These are phyloP conservation scores for Odontamblyopus lacepedii DNA, from an alignment of 2,797 vertebrate genomes.

Conservation along the genomic window DNA sequence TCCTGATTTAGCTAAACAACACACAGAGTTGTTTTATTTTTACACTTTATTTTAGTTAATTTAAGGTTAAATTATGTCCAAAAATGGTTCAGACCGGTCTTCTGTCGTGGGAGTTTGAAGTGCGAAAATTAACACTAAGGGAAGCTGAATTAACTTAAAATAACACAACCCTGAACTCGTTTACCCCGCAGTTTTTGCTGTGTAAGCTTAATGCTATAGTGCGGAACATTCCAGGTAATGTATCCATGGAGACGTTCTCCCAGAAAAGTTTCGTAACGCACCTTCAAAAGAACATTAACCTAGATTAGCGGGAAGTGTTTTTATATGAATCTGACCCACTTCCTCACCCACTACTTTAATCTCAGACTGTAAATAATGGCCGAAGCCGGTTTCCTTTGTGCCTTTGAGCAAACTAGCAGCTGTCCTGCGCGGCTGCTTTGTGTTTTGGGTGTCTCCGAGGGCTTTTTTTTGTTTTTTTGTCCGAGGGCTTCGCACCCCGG, in stretches of 20 bases:
- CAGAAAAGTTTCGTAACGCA: too few species aligned
- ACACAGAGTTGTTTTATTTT: too few species aligned
- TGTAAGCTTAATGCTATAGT: background rate
- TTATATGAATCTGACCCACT: background rate
- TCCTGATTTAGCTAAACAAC: too few species aligned
- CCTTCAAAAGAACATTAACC: background rate
- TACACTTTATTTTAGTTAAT: too few species aligned
- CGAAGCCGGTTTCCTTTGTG: background rate
- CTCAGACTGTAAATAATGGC: background rate
- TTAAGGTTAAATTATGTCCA: too few species aligned
- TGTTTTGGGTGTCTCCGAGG: background rate
- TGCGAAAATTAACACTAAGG: too few species aligned
- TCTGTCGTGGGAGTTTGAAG: too few species aligned
- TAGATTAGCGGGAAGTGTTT: background rate
- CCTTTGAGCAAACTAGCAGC: background rate
- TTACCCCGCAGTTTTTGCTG: too few species aligned
- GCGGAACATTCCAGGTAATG: background rate
- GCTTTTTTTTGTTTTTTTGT: background rate
- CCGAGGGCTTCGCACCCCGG: background rate
- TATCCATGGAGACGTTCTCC: background rate
- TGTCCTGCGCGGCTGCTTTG: background rate
- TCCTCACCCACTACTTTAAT: background rate
- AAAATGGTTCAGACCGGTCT: too few species aligned
- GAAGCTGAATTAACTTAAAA: too few species aligned
- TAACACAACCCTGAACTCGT: too few species aligned